Conservation (phyloP, 2,113 vertebrate genomes). For the Clarias batrachus region DNA sequence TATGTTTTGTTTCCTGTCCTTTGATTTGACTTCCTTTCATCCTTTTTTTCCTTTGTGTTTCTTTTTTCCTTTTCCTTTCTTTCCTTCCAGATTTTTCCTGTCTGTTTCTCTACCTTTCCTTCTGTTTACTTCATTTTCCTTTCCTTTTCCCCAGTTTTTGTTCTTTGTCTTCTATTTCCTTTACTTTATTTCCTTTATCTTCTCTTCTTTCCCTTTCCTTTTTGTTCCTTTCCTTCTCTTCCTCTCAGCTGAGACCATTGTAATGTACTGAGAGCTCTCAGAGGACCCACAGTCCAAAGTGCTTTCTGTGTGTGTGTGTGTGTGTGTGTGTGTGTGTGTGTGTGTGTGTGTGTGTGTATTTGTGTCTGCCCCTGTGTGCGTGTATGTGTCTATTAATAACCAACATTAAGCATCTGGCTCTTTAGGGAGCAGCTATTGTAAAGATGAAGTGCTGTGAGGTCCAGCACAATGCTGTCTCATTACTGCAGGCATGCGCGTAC, state of each 20-base stretch:
- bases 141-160: not conserved
- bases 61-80: not conserved
- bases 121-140: not conserved
- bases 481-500: slow-evolving; percentile 24
- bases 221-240: not conserved
- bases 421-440: slow-evolving; percentile 49
- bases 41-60: not conserved
- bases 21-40: not conserved
- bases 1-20: not conserved
- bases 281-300: slow-evolving; percentile 43
- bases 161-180: not conserved
- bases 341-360: not conserved
- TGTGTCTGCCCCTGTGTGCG: slow-evolving; percentile 16
- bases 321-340: slow-evolving; percentile 6
- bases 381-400: slow-evolving; percentile 51
- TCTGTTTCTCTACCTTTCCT: not conserved
- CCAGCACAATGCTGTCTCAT: slow-evolving; percentile 49
- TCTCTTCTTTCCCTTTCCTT: not conserved
- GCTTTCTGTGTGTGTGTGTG: slow-evolving; percentile 4
- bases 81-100: not conserved
- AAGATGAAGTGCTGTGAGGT: slow-evolving; percentile 55
- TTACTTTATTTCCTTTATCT: too few relatives aligned
- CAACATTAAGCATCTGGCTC: slow-evolving; percentile 48
- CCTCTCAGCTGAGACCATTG: slow-evolving; percentile 8
- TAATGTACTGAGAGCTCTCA: slow-evolving; percentile 40